phyloP scores from a whole-genome alignment of 2,113 vertebrate species.

The Sigmodon hispidus region DNA sequence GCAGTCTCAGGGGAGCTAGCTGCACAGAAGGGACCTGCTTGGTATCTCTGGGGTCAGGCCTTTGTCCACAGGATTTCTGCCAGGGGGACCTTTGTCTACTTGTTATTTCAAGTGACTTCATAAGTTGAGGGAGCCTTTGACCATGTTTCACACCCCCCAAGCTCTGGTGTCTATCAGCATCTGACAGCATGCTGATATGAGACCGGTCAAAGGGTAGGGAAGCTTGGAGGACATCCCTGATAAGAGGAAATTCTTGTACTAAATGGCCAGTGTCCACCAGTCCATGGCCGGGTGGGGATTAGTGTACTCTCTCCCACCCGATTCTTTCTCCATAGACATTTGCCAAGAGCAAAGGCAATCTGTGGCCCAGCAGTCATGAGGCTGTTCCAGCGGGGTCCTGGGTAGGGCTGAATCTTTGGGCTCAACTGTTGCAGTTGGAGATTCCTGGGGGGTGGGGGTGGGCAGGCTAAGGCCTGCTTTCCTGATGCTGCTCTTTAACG shows the following conservation, averaged over 20 bases:
- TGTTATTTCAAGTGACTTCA: slow-evolving; percentile 31
- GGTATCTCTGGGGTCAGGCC: neutral
- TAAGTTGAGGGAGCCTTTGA: neutral
- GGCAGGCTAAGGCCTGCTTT: neutral
- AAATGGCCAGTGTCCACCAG: slow-evolving; percentile 47
- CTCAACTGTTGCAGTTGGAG: neutral
- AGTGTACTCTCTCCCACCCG: neutral
- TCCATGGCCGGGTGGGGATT: neutral
- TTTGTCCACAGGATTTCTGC: neutral
- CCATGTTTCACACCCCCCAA: neutral
- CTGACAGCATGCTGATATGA: slow-evolving; percentile 49
- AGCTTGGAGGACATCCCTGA: slow-evolving; percentile 48
- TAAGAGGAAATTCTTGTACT: slow-evolving; percentile 67
- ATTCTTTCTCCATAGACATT: neutral
- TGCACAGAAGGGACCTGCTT: neutral
- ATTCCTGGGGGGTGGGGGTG: neutral
- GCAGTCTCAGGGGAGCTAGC: neutral
- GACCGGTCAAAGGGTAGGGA: neutral
- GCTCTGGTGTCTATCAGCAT: slow-evolving; percentile 64
- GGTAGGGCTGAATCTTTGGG: neutral
- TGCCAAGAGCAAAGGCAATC: slow-evolving; percentile 33
- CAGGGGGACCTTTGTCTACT: neutral
- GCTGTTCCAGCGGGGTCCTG: neutral
- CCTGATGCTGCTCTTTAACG: neutral
- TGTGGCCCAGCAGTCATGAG: neutral